Evolutionary conservation across 2,113 vertebrate genomes (phyloP).

Genomic region (Phainopepla nitens): DNA sequence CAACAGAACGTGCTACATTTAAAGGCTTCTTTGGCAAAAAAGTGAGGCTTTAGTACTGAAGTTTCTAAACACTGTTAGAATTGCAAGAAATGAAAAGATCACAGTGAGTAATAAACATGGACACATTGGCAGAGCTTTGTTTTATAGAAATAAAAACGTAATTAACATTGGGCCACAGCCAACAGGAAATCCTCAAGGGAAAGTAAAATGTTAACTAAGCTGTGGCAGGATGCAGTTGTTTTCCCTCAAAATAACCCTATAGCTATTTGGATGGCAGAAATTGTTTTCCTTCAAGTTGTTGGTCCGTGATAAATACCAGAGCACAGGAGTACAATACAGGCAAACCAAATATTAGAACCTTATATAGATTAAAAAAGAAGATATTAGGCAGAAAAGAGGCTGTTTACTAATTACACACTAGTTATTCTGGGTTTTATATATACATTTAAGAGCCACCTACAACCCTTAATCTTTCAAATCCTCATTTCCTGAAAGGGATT

Average conservation of each 20-base stretch:
- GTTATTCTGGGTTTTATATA: neutral
- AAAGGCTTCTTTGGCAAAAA: neutral
- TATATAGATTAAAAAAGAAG: neutral
- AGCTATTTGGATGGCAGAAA: constrained; percentile 34
- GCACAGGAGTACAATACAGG: neutral
- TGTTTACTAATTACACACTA: neutral
- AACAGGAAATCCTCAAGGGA: constrained; percentile 63
- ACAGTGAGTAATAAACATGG: constrained; percentile 13
- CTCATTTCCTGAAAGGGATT: neutral
- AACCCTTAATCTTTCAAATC: neutral
- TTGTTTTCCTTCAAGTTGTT: constrained; percentile 6
- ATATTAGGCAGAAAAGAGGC: neutral
- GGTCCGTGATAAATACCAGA: neutral
- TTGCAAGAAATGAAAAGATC: constrained; percentile 38
- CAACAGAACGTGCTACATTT: neutral
- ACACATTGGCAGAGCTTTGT: constrained; percentile 49
- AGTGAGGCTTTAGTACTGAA: neutral
- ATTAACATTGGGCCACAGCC: constrained; percentile 45
- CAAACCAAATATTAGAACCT: neutral
- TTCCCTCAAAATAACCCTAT: constrained; percentile 56
- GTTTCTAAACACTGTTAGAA: neutral
- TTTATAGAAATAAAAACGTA: constrained; percentile 51
- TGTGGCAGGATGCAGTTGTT: constrained; percentile 58
- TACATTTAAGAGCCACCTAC: neutral
- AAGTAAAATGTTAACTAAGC: constrained; percentile 54